Evolutionary conservation across 2,888 invertebrate species (phyloP).

Genomic region (Chloroclystis v-ata): DNA sequence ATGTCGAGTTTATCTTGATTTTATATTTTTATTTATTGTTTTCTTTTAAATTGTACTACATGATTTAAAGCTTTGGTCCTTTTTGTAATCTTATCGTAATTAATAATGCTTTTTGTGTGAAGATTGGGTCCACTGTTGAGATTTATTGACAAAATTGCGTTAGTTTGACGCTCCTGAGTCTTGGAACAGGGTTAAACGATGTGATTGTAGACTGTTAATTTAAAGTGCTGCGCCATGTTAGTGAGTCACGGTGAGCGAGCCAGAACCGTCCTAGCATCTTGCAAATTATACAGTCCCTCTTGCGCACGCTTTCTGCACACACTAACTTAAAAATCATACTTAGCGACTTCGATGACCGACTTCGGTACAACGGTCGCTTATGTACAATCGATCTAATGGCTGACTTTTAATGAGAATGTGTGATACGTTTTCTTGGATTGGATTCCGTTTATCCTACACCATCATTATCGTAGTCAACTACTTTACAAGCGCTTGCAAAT

Average conservation of each 20-base stretch:
- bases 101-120: conserved; percentile 12
- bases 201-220: conserved; percentile 33
- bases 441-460: conserved; percentile 10
- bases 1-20: conserved; percentile 69
- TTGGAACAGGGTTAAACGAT: not conserved
- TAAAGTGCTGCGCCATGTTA: conserved; percentile 34
- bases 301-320: conserved; percentile 75
- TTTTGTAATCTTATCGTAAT: conserved; percentile 19
- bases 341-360: conserved; percentile 47
- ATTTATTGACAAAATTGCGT: conserved; percentile 13
- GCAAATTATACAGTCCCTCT: conserved; percentile 65
- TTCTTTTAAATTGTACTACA: conserved; percentile 31
- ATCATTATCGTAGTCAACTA: conserved; percentile 14
- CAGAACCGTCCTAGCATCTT: conserved; percentile 47
- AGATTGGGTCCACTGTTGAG: conserved; percentile 1
- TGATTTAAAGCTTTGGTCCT: conserved; percentile 37
- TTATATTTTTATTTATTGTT: conserved; percentile 43
- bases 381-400: conserved; percentile 36
- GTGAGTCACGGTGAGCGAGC: conserved; percentile 54
- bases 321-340: conserved; percentile 66
- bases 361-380: conserved; percentile 36
- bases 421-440: conserved; percentile 25
- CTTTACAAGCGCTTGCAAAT: conserved; percentile 6
- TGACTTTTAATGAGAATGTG: conserved; percentile 25
- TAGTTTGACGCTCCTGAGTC: not conserved